Percentiles rank a stretch among this genome's conserved stretches.
These are phyloP conservation scores for Hyppa rectilinea DNA, from an alignment of 2,888 invertebrate species.

Conservation along the genomic window DNA sequence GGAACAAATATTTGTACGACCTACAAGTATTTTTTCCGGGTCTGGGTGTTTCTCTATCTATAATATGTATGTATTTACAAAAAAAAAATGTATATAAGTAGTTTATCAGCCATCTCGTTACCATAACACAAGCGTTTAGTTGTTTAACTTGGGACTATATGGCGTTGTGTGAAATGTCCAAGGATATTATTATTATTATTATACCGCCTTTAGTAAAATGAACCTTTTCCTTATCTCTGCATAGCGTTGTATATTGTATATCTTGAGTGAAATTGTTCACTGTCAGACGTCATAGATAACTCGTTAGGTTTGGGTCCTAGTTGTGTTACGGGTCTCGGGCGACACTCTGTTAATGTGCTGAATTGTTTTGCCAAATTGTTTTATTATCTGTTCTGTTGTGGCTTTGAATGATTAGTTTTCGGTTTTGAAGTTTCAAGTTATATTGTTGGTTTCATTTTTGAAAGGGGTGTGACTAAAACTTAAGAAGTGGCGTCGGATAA, in stretches of 20 bases:
- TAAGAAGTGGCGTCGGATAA: neutral
- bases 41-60: too few relatives aligned
- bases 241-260: constrained; percentile 45
- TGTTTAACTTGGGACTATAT: too few relatives aligned
- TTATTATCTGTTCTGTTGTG: constrained; percentile 12
- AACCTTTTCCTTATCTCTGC: constrained; percentile 14
- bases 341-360: constrained; percentile 40
- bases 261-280: constrained; percentile 65
- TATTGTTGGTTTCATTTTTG: neutral
- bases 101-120: too few relatives aligned
- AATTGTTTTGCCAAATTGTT: constrained; percentile 43
- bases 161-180: too few relatives aligned
- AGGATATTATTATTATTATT: too few relatives aligned
- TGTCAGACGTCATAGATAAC: constrained; percentile 65
- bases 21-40: too few relatives aligned
- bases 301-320: constrained; percentile 48
- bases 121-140: too few relatives aligned
- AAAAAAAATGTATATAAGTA: too few relatives aligned
- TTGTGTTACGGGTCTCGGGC: constrained; percentile 45
- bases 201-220: neutral
- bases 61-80: too few relatives aligned
- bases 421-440: neutral
- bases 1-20: too few relatives aligned
- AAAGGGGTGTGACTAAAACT: neutral
- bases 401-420: constrained; percentile 16